phyloP scores from a whole-genome alignment of 2,797 vertebrate species.

The Novumbra hubbsi region DNA sequence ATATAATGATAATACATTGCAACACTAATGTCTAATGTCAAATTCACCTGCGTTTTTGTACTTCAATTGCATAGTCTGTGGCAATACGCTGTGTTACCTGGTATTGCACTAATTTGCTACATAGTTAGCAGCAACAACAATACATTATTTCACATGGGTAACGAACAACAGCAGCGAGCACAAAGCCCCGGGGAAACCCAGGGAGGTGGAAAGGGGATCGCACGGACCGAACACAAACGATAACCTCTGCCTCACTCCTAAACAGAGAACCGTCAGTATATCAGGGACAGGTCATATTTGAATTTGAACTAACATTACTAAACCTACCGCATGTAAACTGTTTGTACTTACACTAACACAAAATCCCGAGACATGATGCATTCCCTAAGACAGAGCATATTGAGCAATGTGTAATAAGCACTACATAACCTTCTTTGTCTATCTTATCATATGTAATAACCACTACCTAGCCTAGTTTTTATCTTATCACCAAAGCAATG shows the following conservation, averaged over 20 bases:
- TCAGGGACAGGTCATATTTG: background rate
- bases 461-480: background rate
- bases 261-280: background rate
- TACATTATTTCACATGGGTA: slow-evolving; percentile 19
- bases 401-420: no score
- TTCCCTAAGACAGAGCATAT: background rate
- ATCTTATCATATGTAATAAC: no score
- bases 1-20: background rate
- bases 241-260: background rate
- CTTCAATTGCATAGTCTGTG: background rate
- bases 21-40: background rate
- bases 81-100: background rate
- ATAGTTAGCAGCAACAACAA: slow-evolving; percentile 3
- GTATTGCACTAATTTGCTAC: slow-evolving; percentile 2
- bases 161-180: slow-evolving; percentile 18
- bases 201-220: background rate
- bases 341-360: background rate
- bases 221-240: slow-evolving; percentile 2
- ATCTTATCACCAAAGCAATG: slow-evolving; percentile 7
- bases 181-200: slow-evolving; percentile 22
- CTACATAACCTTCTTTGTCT: no score
- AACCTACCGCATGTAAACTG: background rate
- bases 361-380: background rate
- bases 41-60: background rate
- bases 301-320: background rate